Evolutionary conservation across 64 coral and sea anemone species (phyloP).

Genomic region (Dendrophyllia cribrosa): DNA sequence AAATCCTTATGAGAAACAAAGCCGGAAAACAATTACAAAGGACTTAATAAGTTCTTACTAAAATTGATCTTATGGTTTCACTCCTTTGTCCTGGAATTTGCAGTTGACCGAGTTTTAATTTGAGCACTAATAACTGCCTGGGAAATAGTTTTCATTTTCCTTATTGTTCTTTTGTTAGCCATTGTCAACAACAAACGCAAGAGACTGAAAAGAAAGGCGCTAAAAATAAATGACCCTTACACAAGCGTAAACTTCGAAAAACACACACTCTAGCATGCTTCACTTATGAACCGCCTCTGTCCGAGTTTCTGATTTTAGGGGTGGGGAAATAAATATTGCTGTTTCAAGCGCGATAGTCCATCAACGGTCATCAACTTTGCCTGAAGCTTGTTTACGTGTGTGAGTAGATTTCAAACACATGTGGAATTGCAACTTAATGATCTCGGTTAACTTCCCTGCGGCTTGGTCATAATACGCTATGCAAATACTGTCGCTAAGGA

Average conservation of each 20-base stretch:
- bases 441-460: conserved; percentile 10
- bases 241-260: conserved; percentile 2
- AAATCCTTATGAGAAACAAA: conserved; percentile 7
- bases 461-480: conserved; percentile 31
- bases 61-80: conserved; percentile 14
- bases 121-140: conserved; percentile 21
- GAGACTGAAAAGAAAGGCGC: not conserved
- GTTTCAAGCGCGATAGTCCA: not conserved
- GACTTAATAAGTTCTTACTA: conserved; percentile 10
- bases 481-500: conserved; percentile 21
- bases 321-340: conserved; percentile 42
- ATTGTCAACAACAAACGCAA: not conserved
- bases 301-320: conserved; percentile 12
- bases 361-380: not conserved
- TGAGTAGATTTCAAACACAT: not conserved
- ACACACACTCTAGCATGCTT: conserved; percentile 9
- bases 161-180: conserved; percentile 47
- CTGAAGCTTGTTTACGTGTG: not conserved
- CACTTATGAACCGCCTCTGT: conserved; percentile 6
- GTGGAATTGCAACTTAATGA: not conserved
- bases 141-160: conserved; percentile 29
- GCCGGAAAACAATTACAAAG: conserved; percentile 15
- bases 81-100: conserved; percentile 26
- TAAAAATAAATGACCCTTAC: conserved; percentile 45
- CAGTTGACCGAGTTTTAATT: conserved; percentile 61